Evolutionary conservation across 2,797 vertebrate genomes (phyloP).

Genomic region (Macropodus opercularis): DNA sequence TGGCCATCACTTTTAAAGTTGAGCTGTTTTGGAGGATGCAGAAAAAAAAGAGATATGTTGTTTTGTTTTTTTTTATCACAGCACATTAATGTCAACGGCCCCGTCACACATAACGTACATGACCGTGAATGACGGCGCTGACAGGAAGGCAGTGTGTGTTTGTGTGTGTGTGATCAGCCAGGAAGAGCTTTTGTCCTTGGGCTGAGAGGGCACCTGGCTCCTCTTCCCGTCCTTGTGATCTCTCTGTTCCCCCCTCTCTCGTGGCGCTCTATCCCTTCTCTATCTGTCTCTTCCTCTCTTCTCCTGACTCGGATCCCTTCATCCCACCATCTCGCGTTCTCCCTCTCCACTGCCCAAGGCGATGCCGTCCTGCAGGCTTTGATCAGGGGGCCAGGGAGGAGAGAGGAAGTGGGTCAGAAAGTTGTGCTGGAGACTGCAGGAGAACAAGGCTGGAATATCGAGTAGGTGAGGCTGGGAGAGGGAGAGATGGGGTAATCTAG

Average conservation of each 20-base stretch:
- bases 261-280: conserved; percentile 75
- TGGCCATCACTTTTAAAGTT: conserved; percentile 66
- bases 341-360: conserved; percentile 83
- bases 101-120: conserved; percentile 64
- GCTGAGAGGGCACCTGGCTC: conserved; percentile 80
- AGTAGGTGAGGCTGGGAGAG: conserved; percentile 80
- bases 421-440: conserved; percentile 87
- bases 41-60: conserved; percentile 27
- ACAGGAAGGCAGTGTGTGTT: conserved; percentile 53
- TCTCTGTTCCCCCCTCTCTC: conserved; percentile 76
- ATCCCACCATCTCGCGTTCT: conserved; percentile 73
- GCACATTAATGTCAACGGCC: conserved; percentile 65
- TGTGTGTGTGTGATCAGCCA: conserved; percentile 60
- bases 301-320: conserved; percentile 74
- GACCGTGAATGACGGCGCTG: conserved; percentile 69
- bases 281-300: conserved; percentile 76
- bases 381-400: conserved; percentile 85
- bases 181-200: conserved; percentile 84
- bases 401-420: conserved; percentile 88
- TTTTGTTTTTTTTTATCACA: conserved; percentile 49
- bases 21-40: conserved; percentile 62
- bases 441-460: conserved; percentile 89
- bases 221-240: conserved; percentile 81
- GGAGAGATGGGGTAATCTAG: conserved; percentile 71
- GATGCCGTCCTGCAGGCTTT: conserved; percentile 85